A percentile compares a stretch with the other conserved stretches of the same genome.
Evolutionary conservation across 2,113 vertebrate species (phyloP).

Genomic region (Kryptolebias marmoratus): DNA sequence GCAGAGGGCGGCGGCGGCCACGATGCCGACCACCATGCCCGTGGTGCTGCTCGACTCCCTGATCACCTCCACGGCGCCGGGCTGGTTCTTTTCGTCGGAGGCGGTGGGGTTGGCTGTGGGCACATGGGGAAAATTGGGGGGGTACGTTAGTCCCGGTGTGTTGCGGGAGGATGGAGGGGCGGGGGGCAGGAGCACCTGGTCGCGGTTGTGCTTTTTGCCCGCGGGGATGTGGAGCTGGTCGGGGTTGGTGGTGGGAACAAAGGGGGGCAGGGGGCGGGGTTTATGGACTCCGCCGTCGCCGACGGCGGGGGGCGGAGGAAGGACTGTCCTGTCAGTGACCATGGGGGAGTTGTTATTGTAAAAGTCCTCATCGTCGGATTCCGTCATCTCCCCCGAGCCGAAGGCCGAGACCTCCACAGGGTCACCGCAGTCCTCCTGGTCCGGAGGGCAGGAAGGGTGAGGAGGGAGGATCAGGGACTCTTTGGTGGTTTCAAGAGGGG

Average conservation of each 20-base stretch:
- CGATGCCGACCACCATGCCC: constrained; percentile 96
- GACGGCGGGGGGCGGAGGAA: constrained; percentile 82
- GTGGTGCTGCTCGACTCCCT: constrained; percentile 96
- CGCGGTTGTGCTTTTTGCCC: constrained; percentile 95
- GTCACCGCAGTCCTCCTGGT: constrained; percentile 94
- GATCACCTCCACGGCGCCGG: constrained; percentile 92
- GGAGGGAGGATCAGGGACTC: constrained; percentile 85
- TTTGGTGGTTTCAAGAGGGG: constrained; percentile 89
- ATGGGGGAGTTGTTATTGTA: constrained; percentile 91
- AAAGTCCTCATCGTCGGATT: constrained; percentile 95
- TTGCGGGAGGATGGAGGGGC: constrained; percentile 86
- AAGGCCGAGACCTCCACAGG: constrained; percentile 91
- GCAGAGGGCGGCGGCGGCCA: constrained; percentile 94
- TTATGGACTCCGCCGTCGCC: constrained; percentile 81
- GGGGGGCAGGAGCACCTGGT: constrained; percentile 88
- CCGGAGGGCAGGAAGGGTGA: constrained; percentile 86
- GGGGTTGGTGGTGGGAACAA: constrained; percentile 84
- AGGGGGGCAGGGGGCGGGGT: constrained; percentile 81
- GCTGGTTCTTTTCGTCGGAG: constrained; percentile 87
- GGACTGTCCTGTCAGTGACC: constrained; percentile 93
- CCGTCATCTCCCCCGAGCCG: constrained; percentile 92
- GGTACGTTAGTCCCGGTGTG: constrained; percentile 87
- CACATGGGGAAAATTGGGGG: constrained; percentile 90
- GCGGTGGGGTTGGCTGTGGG: constrained; percentile 93
- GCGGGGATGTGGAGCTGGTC: constrained; percentile 87